Percentiles rank a stretch among this genome's conserved stretches.
Evolutionary conservation across 1,140 invertebrate species (phyloP).

Genomic region (Ceratina australensis): DNA sequence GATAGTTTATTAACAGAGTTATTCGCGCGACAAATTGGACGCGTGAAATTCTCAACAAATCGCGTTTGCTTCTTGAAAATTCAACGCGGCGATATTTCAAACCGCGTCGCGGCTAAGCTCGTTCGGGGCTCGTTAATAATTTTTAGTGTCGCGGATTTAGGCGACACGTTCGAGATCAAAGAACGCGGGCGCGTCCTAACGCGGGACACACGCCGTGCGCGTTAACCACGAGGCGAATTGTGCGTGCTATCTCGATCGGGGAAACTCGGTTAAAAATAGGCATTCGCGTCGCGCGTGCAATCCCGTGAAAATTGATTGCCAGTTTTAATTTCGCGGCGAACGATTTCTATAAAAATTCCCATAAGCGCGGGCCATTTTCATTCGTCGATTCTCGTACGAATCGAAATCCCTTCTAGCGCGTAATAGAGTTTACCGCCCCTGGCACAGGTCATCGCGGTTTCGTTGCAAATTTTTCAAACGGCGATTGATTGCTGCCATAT

Average conservation of each 20-base stretch:
- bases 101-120: background rate
- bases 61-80: background rate
- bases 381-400: background rate
- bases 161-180: constrained; percentile 30
- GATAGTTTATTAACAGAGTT: no score
- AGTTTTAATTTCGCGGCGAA: background rate
- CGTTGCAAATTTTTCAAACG: no score
- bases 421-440: background rate
- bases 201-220: constrained; percentile 8
- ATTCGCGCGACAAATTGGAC: no score
- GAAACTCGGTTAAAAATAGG: constrained; percentile 22
- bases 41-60: no score
- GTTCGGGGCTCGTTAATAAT: constrained; percentile 13
- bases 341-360: constrained; percentile 6
- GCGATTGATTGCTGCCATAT: no score
- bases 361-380: background rate
- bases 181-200: constrained; percentile 1
- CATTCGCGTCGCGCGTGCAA: background rate
- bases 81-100: background rate
- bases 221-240: constrained; percentile 1
- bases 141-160: background rate
- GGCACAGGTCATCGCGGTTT: background rate
- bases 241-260: constrained; percentile 1
- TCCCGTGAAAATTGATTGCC: constrained; percentile 1
- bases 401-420: background rate